Conservation (phyloP, 1,140 invertebrate genomes). For the Apolygus lucorum region DNA sequence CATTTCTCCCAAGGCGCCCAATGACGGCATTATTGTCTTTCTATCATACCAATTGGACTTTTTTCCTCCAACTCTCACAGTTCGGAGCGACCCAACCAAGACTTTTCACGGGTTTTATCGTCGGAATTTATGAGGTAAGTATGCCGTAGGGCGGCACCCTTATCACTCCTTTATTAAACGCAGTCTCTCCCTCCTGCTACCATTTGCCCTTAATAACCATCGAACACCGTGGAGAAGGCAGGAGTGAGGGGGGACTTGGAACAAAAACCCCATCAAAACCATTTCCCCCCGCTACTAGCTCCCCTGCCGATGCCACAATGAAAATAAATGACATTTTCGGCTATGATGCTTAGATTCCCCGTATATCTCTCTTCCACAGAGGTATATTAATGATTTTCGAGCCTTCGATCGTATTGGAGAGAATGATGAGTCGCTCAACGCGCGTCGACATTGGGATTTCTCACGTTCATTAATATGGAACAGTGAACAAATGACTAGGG, state of each 20-base stretch:
- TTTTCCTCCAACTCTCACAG: no score
- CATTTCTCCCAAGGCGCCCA: no score
- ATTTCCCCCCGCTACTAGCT: not conserved
- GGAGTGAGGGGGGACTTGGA: not conserved
- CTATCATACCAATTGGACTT: no score
- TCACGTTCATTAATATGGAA: no score
- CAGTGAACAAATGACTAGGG: no score
- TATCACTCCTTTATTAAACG: not conserved
- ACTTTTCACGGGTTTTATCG: no score
- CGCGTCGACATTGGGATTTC: no score
- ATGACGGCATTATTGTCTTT: no score
- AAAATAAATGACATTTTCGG: not conserved
- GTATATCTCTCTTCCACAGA: not conserved
- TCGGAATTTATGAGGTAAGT: not conserved
- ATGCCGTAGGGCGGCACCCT: not conserved
- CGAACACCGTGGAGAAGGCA: not conserved
- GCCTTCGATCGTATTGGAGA: no score
- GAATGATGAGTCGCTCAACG: no score
- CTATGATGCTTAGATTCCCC: not conserved
- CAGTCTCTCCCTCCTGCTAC: not conserved
- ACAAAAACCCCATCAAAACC: not conserved
- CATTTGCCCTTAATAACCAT: not conserved
- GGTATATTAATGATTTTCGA: not conserved
- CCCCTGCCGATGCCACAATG: not conserved
- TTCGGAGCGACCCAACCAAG: no score